These are phyloP conservation scores for Sycobia sp. DNA, from an alignment of 1,140 invertebrate species.

Conservation along the genomic window DNA sequence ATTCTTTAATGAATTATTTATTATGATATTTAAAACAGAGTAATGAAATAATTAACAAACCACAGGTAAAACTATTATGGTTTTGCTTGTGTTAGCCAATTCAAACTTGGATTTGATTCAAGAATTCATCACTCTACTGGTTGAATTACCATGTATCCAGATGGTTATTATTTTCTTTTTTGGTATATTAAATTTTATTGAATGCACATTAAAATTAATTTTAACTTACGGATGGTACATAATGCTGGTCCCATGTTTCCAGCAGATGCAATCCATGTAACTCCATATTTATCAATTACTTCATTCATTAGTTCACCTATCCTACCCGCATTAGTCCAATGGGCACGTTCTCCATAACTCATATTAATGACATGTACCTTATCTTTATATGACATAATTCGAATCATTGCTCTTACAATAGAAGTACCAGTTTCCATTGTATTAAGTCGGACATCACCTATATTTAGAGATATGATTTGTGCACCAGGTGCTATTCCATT, in stretches of 20 bases:
- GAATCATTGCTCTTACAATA: conserved; percentile 87
- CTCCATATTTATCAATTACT: conserved; percentile 89
- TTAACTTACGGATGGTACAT: conserved; percentile 74
- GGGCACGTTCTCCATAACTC: conserved; percentile 95
- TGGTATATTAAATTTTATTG: no score
- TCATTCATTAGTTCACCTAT: conserved; percentile 86
- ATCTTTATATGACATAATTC: conserved; percentile 73
- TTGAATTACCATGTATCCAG: no score
- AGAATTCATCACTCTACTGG: no score
- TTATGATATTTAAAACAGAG: no score
- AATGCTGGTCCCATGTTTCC: conserved; percentile 95
- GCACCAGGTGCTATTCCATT: conserved; percentile 97
- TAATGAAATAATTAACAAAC: no score
- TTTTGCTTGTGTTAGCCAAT: no score
- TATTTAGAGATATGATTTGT: conserved; percentile 90
- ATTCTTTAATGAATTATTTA: background rate
- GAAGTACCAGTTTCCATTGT: conserved; percentile 97
- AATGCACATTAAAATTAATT: no score
- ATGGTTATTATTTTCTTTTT: no score
- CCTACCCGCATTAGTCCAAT: conserved; percentile 87
- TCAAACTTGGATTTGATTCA: no score
- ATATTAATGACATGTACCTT: conserved; percentile 93
- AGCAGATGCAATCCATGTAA: conserved; percentile 89
- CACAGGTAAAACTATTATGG: no score
- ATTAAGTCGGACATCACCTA: conserved; percentile 85